Evolutionary conservation across 2,888 invertebrate species (phyloP), one percentile per base, ranked within the genome.

Genomic region (Lissonota sp.): DNA sequence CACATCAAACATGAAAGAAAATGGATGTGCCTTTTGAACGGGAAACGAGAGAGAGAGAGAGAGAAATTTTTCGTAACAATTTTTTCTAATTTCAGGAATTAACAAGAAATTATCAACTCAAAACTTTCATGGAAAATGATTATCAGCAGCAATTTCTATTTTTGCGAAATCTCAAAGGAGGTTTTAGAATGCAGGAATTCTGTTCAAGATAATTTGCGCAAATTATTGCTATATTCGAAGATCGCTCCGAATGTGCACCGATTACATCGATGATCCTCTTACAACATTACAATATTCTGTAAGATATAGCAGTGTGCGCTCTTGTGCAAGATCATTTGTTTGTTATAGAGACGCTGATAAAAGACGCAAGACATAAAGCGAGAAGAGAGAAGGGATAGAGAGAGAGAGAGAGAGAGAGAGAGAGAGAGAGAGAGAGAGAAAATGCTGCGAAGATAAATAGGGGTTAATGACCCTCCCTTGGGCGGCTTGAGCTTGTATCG

Each of bases 391-490:
- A n/a, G n/a, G n/a, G 79, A 77, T 80, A n/a, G 39, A 6, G 10
- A 39, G n/a, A 62, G 83, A 82, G 53, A 12, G 12, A 12, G 51
- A 12, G 51, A 4, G 44, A 8, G 72, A 82, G 79, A 77, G 80
- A n/a, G 39, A 6, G 10, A 39, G n/a, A 62, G 83, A 82, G 53
- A 12, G 12, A 12, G 51, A 12, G 51, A 4, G 44, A 8, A 44
- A 44, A 6, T n/a, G 73, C 79, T 78, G 75, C 40, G 64, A 85
- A 87, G 89, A 91, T 89, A 89, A 89, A 89, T 85, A 83, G 86
- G 86, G 89, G 88, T 89, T 90, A 88, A 84, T 87, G 90, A 90
- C 89, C 89, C 85, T 83, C 58, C 72, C 74, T 80, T 82, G 64
- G 72, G 49, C 55, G 46, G 10, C 26, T 51, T 7, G 60, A 63